phyloP scores from a whole-genome alignment of 1,140 invertebrate species.

The Dinothrombium tinctorium region DNA sequence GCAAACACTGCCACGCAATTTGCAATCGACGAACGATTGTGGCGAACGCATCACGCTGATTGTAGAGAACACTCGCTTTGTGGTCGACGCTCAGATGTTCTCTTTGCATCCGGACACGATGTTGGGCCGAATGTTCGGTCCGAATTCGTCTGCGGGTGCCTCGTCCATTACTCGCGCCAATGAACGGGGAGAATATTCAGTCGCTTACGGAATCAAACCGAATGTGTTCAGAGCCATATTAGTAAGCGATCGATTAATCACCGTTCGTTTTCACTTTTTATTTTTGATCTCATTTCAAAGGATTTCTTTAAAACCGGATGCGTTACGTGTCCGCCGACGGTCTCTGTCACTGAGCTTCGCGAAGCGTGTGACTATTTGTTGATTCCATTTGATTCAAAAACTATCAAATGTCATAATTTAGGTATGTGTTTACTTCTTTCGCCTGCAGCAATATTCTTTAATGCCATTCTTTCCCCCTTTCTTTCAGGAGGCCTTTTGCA shows the following conservation, averaged over 20 bases:
- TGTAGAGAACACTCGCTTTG: slow-evolving; percentile 75
- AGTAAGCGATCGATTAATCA: slow-evolving; percentile 19
- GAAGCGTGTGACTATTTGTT: slow-evolving; percentile 97
- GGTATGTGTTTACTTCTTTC: slow-evolving; percentile 32
- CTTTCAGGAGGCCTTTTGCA: slow-evolving; percentile 71
- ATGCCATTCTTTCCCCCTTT: background rate
- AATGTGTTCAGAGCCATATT: slow-evolving; percentile 83
- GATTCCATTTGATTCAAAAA: slow-evolving; percentile 87
- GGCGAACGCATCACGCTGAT: slow-evolving; percentile 55
- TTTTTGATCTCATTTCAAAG: slow-evolving; percentile 18
- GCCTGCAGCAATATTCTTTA: background rate
- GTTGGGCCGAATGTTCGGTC: slow-evolving; percentile 84
- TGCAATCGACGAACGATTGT: too few species aligned
- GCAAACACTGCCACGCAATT: too few species aligned
- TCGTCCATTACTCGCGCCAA: slow-evolving; percentile 74
- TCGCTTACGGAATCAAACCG: slow-evolving; percentile 92
- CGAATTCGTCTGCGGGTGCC: background rate
- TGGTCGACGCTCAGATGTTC: slow-evolving; percentile 71
- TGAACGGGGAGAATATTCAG: slow-evolving; percentile 85
- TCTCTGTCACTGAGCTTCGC: slow-evolving; percentile 71
- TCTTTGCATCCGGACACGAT: slow-evolving; percentile 76
- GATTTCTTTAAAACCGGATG: slow-evolving; percentile 80
- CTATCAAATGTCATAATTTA: slow-evolving; percentile 82
- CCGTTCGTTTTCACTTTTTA: background rate
- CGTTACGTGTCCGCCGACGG: slow-evolving; percentile 58